Base-by-base conservation (phyloP, 2,797 vertebrate genomes). In the Anas georgica region DNA sequence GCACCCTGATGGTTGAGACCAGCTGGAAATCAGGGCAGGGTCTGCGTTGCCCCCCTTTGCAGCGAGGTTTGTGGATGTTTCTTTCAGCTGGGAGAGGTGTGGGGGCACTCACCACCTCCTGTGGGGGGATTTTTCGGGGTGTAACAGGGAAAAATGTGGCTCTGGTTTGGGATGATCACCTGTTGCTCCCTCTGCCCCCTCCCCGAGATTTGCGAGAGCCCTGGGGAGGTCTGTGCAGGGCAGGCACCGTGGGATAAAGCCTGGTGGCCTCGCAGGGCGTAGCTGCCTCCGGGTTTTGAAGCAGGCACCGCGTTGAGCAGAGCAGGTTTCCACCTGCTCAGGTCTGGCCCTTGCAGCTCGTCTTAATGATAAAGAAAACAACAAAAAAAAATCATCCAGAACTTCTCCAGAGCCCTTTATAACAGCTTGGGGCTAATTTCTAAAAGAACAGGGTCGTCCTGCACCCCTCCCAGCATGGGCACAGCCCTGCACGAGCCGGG, bases 271-370 rank as follows among this genome's bases (percentile, higher is more conserved):
- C 21, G 5, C 85, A 75, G 92, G 92, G 94, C 59, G 88, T 94
- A 60, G 83, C 52, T 93, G 3, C 89, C 89, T 88, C 33, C 2
- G 45, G 3, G 73, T 86, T 95, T 37, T 37, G 48, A 86, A 46
- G 33, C 66, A 66, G 75, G 86, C 86, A 12, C 43, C 2, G 60
- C 2, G 56, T 59, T 15, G 69, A 83, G 88, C 92, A 66, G 80
- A 91, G 82, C 91, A 88, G 87, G 91, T 94, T 86, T 52, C 73
- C 90, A 96, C 96, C 96, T 94, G 96, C 95, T 91, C 66, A 3
- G 29, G 21, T 76, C 72, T 76, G 70, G 86, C 92, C 50, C 80
- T 83, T 28, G 50, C 78, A 77, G 80, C 80, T 95, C 83, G 67
- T 0, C 4, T 86, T 64, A 88, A 23, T 54, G 63, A 16, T 5